Base-by-base conservation (phyloP, 64 coral and sea anemone species). In the Porites lutea region DNA sequence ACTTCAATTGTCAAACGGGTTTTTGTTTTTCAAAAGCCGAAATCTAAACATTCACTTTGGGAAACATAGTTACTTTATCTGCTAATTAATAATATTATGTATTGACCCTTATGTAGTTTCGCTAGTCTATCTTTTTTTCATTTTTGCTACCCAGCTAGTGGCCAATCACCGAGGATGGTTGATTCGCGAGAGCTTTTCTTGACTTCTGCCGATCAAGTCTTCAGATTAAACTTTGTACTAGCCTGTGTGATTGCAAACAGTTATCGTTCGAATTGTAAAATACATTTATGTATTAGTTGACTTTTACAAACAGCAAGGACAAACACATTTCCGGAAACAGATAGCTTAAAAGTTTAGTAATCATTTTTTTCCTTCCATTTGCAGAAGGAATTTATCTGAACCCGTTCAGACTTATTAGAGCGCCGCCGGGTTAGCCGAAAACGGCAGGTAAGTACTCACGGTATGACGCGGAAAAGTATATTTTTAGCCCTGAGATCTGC, bases 1-100 rank as follows among this genome's bases (percentile, higher is more conserved):
- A 65, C 22, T 48, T 82, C 4, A 65, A 65, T 65, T 82, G 79
- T 60, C 60, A 43, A 82, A 18, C 47, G 18, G 14, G 37, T 43
- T 65, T 66, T 82, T 62, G 60, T 65, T 82, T 82, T 65, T 65
- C n/a, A 82, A 65, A 63, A 82, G 79, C 27, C 37, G 27, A 65
- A 82, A n/a, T 43, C 3, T 5, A 47, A 3, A 4, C 37, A 82
- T 65, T 82, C 14, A 73, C 65, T 46, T 46, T 8, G 3, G 13
- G 11, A 62, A 55, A 62, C 27, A 11, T 62, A 15, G 60, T 81
- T 81, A 62, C 57, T 81, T 45, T 78, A 47, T 50, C 2, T 18
- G 13, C 7, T 14, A 19, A 75, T 3, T 37, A 37, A 37, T 37
- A 37, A 37, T 37, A 1, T 37, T 37, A 37, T 37, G 27, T 37